Evolutionary conservation across 2,888 invertebrate genomes (phyloP).

Genomic region (Spodoptera littoralis): DNA sequence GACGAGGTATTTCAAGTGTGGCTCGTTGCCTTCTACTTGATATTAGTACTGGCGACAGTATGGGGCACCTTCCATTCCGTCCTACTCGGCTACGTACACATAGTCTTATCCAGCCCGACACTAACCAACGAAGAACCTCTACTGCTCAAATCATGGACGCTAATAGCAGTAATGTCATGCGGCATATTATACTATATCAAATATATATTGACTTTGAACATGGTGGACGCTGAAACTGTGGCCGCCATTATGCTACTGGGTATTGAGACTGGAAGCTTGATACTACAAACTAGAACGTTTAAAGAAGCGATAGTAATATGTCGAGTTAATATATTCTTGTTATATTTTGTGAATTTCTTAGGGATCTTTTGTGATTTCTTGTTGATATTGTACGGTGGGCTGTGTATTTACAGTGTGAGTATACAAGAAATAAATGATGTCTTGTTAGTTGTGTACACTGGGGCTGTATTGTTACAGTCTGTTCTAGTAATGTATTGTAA

Average conservation of each 20-base stretch:
- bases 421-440: neutral
- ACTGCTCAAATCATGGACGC: neutral
- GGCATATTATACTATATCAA: constrained; percentile 4
- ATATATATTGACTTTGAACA: neutral
- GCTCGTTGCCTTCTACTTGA: neutral
- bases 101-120: neutral
- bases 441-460: constrained; percentile 1
- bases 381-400: constrained; percentile 15
- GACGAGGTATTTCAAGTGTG: neutral
- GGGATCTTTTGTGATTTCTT: constrained; percentile 21
- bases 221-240: neutral
- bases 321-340: neutral
- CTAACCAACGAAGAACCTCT: constrained; percentile 14
- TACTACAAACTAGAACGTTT: constrained; percentile 8
- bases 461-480: constrained; percentile 7
- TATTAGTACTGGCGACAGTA: neutral
- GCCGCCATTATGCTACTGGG: neutral
- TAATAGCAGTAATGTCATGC: too few relatives aligned
- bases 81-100: constrained; percentile 1
- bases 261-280: constrained; percentile 14
- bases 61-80: neutral
- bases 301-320: constrained; percentile 3
- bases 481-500: constrained; percentile 17
- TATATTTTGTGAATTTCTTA: constrained; percentile 17
- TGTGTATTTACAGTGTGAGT: constrained; percentile 2